These are phyloP conservation scores for Malacoraja senta DNA, from an alignment of 2,797 vertebrate species.

Conservation along the genomic window DNA sequence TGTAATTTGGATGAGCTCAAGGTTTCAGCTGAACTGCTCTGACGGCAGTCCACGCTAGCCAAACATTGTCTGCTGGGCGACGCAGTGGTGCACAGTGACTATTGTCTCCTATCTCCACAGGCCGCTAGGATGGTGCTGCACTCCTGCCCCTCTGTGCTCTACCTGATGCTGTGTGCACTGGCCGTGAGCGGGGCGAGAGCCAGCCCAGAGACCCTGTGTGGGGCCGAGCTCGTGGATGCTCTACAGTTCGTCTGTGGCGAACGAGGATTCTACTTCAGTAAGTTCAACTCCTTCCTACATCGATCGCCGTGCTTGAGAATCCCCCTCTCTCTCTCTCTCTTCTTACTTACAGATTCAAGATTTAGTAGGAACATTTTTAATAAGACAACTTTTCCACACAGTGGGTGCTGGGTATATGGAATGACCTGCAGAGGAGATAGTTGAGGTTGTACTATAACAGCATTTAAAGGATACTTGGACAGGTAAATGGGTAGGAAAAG, in stretches of 20 bases:
- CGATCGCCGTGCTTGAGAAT: too few relatives aligned
- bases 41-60: not conserved
- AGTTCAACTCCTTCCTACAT: conserved; percentile 62
- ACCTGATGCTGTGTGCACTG: conserved; percentile 90
- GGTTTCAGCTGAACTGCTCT: not conserved
- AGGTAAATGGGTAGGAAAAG: too few relatives aligned
- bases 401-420: too few relatives aligned
- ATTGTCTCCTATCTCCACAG: conserved; percentile 56
- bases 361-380: too few relatives aligned
- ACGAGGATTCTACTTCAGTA: conserved; percentile 99
- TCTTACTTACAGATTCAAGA: too few relatives aligned
- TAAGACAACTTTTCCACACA: too few relatives aligned
- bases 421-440: too few relatives aligned
- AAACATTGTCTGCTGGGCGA: not conserved
- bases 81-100: not conserved
- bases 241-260: conserved; percentile 98
- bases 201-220: conserved; percentile 88
- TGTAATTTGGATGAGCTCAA: too few relatives aligned
- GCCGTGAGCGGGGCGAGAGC: conserved; percentile 79
- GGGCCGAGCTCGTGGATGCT: conserved; percentile 95
- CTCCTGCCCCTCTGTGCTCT: conserved; percentile 83
- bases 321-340: too few relatives aligned
- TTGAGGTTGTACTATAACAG: too few relatives aligned
- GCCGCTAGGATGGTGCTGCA: conserved; percentile 76
- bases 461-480: too few relatives aligned